Evolutionary conservation across 92 coral and sea anemone genomes (phyloP).

Genomic region (Actinernus sp.): DNA sequence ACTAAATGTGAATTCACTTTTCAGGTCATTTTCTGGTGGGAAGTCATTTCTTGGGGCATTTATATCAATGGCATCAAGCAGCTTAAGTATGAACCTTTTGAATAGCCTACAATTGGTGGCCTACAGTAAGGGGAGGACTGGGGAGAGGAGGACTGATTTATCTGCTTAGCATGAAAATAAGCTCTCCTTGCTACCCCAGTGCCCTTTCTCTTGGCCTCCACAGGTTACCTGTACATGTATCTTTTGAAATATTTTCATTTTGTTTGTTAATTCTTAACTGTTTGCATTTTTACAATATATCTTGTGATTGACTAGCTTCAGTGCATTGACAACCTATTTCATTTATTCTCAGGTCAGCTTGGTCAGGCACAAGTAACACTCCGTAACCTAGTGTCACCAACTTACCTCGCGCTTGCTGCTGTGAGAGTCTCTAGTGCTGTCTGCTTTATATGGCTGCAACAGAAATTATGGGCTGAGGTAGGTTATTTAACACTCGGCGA

Average conservation of each 20-base stretch:
- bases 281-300: too few relatives aligned
- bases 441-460: slow-evolving; percentile 37
- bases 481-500: too few relatives aligned
- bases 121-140: not conserved
- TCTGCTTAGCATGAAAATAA: not conserved
- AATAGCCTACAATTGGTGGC: not conserved
- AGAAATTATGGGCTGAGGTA: slow-evolving; percentile 14
- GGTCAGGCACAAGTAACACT: slow-evolving; percentile 67
- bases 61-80: slow-evolving; percentile 60
- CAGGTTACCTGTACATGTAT: too few relatives aligned
- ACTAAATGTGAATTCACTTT: not conserved
- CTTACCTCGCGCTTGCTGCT: slow-evolving; percentile 63
- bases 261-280: too few relatives aligned
- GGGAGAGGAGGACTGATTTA: not conserved
- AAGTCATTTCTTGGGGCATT: slow-evolving; percentile 71
- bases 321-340: too few relatives aligned
- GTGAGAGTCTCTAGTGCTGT: slow-evolving; percentile 68
- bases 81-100: slow-evolving; percentile 60
- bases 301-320: too few relatives aligned
- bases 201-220: too few relatives aligned
- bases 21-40: slow-evolving; percentile 28
- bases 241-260: too few relatives aligned
- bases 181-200: not conserved
- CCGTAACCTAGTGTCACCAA: slow-evolving; percentile 68
- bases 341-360: slow-evolving; percentile 74